A percentile compares a stretch with the other conserved stretches of the same genome.
These are phyloP conservation scores for Agrotis segetum DNA, from an alignment of 2,888 invertebrate species.

Conservation along the genomic window DNA sequence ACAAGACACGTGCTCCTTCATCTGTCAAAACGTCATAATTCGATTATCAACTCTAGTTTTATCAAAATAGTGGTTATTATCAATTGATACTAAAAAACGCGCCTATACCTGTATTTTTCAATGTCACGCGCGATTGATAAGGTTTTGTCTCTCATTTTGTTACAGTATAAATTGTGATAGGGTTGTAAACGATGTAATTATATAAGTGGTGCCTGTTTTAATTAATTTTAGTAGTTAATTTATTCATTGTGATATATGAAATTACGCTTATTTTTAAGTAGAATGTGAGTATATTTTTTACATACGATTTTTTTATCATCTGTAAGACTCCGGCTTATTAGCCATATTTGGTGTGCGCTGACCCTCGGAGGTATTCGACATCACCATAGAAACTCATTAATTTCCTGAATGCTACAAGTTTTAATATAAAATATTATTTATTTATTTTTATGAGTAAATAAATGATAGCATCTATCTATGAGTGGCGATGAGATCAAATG, in stretches of 20 bases:
- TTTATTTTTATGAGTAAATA: neutral
- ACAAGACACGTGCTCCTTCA: slow-evolving; percentile 47
- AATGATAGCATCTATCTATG: neutral
- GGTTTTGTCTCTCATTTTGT: slow-evolving; percentile 8
- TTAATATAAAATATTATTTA: neutral
- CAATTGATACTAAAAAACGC: slow-evolving; percentile 4
- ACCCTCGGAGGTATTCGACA: too few relatives aligned
- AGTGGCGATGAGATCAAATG: slow-evolving; percentile 15
- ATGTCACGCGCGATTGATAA: slow-evolving; percentile 55
- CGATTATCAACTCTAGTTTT: slow-evolving; percentile 15
- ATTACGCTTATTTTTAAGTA: slow-evolving; percentile 34
- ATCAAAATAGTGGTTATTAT: slow-evolving; percentile 12
- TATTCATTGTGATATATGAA: slow-evolving; percentile 47
- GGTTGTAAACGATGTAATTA: slow-evolving; percentile 46
- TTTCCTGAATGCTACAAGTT: too few relatives aligned
- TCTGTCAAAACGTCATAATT: slow-evolving; percentile 35
- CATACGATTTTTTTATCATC: neutral
- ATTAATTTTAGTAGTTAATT: slow-evolving; percentile 41
- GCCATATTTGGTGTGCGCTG: too few relatives aligned
- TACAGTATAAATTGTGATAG: slow-evolving; percentile 28
- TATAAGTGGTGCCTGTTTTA: slow-evolving; percentile 22
- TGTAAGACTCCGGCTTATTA: too few relatives aligned
- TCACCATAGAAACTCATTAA: too few relatives aligned
- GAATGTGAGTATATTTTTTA: slow-evolving; percentile 37
- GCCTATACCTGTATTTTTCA: slow-evolving; percentile 50